phyloP scores from a whole-genome alignment of 2,113 vertebrate species.

The Ophiodon elongatus region DNA sequence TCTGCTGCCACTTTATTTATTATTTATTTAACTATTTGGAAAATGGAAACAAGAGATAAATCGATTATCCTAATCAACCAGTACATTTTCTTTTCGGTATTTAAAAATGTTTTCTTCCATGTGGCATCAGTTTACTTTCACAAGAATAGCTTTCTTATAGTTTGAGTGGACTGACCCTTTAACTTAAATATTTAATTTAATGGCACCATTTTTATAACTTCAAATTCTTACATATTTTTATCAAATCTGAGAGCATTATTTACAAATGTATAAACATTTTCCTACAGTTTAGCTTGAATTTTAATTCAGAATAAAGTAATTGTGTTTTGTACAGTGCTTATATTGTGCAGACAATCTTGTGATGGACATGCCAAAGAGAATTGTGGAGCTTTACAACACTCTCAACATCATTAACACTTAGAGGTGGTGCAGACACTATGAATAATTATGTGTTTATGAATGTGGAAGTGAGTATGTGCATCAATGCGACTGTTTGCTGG shows the following conservation, averaged over 20 bases:
- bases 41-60: not conserved
- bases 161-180: slow-evolving; percentile 50
- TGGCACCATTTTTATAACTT: not conserved
- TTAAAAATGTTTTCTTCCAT: not conserved
- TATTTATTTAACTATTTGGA: not conserved
- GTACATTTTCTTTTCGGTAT: not conserved
- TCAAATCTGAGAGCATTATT: not conserved
- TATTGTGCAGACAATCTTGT: not conserved
- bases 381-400: not conserved
- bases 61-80: not conserved
- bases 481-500: slow-evolving; percentile 26
- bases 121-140: not conserved
- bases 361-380: not conserved
- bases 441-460: slow-evolving; percentile 21
- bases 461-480: slow-evolving; percentile 42
- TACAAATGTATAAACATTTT: not conserved
- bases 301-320: not conserved
- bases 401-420: slow-evolving; percentile 1
- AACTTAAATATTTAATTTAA: not conserved
- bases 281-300: not conserved
- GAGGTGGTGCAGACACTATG: not conserved
- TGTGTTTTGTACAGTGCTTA: not conserved
- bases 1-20: not conserved
- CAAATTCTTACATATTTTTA: not conserved
- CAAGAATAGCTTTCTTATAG: not conserved